Evolutionary conservation across 2,888 invertebrate genomes (phyloP).

Genomic region (Opisthograptis luteolata): DNA sequence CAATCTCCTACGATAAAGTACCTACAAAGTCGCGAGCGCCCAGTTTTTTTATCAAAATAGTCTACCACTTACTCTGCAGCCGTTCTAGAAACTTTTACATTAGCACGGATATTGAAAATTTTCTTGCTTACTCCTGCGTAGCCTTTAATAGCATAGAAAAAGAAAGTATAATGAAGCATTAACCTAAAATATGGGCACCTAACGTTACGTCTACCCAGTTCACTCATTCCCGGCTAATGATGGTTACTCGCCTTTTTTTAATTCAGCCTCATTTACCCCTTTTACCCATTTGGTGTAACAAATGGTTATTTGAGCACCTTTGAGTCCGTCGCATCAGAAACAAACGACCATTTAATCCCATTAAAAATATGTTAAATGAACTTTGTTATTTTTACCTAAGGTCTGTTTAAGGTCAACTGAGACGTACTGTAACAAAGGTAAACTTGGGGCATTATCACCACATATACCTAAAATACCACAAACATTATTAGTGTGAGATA

Average conservation of each 20-base stretch:
- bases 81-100: constrained; percentile 32
- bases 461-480: too few relatives aligned
- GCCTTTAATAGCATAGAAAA: constrained; percentile 24
- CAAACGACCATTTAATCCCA: constrained; percentile 32
- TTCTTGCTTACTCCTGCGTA: constrained; percentile 21
- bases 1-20: constrained; percentile 18
- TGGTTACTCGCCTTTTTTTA: constrained; percentile 49
- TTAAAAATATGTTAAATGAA: constrained; percentile 6
- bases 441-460: too few relatives aligned
- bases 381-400: not conserved
- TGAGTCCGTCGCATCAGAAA: constrained; percentile 27
- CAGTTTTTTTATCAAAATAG: constrained; percentile 16
- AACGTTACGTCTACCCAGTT: constrained; percentile 33
- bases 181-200: constrained; percentile 31
- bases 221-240: constrained; percentile 43
- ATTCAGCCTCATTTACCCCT: constrained; percentile 42
- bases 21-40: constrained; percentile 7
- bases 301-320: constrained; percentile 40
- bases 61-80: constrained; percentile 4
- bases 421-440: too few relatives aligned
- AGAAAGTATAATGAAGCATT: constrained; percentile 35
- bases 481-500: too few relatives aligned
- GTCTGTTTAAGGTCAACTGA: too few relatives aligned
- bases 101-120: constrained; percentile 33
- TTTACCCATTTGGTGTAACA: constrained; percentile 46